Percentiles rank a stretch among this genome's conserved stretches.
These are phyloP conservation scores for Trichopoda pennipes DNA, from an alignment of 2,888 invertebrate genomes.

Conservation along the genomic window DNA sequence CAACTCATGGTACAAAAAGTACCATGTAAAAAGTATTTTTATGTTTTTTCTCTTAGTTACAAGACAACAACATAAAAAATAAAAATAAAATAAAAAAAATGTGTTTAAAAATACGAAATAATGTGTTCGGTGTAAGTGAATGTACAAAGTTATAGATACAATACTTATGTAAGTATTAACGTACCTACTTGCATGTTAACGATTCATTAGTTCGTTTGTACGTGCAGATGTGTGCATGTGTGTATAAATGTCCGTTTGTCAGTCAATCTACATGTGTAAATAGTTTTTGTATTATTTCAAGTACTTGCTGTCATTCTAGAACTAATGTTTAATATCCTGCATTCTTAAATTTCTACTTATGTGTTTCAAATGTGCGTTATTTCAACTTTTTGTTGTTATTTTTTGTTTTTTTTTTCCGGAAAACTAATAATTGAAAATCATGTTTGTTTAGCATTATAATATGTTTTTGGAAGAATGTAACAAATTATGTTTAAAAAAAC, in stretches of 20 bases:
- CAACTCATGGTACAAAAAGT: slow-evolving; percentile 74
- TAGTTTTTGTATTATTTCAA: slow-evolving; percentile 32
- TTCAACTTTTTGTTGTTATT: neutral
- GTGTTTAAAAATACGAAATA: neutral
- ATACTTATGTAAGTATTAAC: neutral
- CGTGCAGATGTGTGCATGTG: neutral
- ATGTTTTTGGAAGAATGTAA: too few species aligned
- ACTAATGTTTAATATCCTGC: slow-evolving; percentile 64
- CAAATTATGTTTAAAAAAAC: too few species aligned
- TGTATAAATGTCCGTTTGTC: slow-evolving; percentile 11
- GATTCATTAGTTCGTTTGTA: neutral
- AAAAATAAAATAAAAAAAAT: slow-evolving; percentile 16
- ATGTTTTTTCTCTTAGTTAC: slow-evolving; percentile 22
- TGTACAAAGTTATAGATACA: slow-evolving; percentile 38
- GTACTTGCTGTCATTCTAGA: slow-evolving; percentile 63
- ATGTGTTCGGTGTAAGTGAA: slow-evolving; percentile 12
- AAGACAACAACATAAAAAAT: slow-evolving; percentile 3
- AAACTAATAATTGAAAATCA: slow-evolving; percentile 9
- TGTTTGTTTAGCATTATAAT: neutral
- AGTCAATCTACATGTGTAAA: slow-evolving; percentile 35
- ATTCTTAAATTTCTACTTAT: slow-evolving; percentile 15
- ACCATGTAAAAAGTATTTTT: slow-evolving; percentile 41
- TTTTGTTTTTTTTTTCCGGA: neutral
- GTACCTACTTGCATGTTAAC: neutral
- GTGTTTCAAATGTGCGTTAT: slow-evolving; percentile 16